Evolutionary conservation across 92 coral and sea anemone genomes (phyloP), one percentile per base, ranked within the genome.

Genomic region (Heliopora coerulea): DNA sequence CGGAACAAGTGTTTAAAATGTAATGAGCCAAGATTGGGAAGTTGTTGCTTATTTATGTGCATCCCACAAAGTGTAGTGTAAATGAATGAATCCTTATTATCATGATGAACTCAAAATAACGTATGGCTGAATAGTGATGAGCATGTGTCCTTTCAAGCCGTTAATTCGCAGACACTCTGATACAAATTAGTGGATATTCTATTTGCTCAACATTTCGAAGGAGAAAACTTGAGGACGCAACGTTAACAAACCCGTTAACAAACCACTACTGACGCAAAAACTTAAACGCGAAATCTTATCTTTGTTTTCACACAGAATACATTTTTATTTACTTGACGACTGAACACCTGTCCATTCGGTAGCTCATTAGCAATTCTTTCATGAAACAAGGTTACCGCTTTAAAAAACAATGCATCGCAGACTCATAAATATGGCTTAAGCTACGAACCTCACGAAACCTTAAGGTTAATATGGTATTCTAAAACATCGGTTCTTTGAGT

Each of bases 1-100:
- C 28, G 23, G 21, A 33, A 31, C 41, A 46, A 44, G 74, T 67
- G 74, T 67, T 67, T 67, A 67, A 67, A 44, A 10, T 48, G 59
- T 67, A 67, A 67, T 67, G 74, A 67, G 15, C 14, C 37, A n/a
- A 19, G 29, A 56, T 44, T 42, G 74, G 74, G 48, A 67, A 54
- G 40, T 67, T 44, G 27, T 67, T 67, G 74, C 48, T 67, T 67
- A 67, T 67, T 67, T 49, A 67, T 26, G 26, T 13, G 40, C 25
- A 20, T 67, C 74, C 74, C 74, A 48, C 74, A 48, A 67, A 8
- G 74, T 23, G 21, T 50, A 32, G 54, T 44, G 20, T 14, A 67
- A 67, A 67, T 67, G 74, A 67, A 67, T 67, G 58, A 67, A 67
- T 14, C 40, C 54, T 67, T 48, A 14, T 0, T 44, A 44, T 67